phyloP scores from a whole-genome alignment of 1,140 invertebrate genomes.

The Leguminivora glycinivorella region DNA sequence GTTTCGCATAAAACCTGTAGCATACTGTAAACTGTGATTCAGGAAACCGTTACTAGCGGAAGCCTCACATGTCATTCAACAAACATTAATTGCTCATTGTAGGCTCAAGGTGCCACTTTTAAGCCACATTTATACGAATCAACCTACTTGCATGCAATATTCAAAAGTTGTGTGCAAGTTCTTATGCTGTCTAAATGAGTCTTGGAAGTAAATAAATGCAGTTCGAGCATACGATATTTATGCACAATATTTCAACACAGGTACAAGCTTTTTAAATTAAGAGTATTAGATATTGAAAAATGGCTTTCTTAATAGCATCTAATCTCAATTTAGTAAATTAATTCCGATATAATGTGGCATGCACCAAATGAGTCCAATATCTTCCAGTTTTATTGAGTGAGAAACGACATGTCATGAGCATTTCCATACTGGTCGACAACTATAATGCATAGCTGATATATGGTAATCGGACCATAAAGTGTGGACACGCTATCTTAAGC shows the following conservation, averaged over 20 bases:
- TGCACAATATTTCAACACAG: background rate
- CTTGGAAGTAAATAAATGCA: background rate
- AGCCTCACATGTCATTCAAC: constrained; percentile 8
- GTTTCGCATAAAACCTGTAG: background rate
- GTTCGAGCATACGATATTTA: too few relatives aligned
- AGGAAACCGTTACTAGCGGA: background rate
- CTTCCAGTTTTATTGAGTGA: constrained; percentile 18
- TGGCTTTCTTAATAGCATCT: background rate
- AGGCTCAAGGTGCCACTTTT: background rate
- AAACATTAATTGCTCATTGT: background rate
- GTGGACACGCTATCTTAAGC: constrained; percentile 13
- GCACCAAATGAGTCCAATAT: constrained; percentile 12
- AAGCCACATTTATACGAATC: too few relatives aligned
- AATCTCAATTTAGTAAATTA: background rate
- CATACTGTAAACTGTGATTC: background rate
- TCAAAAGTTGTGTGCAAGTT: too few relatives aligned
- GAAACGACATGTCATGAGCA: background rate
- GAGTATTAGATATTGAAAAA: background rate
- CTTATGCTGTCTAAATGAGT: too few relatives aligned
- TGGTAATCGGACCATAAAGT: background rate
- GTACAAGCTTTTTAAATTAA: background rate
- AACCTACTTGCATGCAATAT: too few relatives aligned
- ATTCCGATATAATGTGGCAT: constrained; percentile 1
- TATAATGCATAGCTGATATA: constrained; percentile 11
- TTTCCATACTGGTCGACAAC: constrained; percentile 11